Base-by-base conservation (phyloP, 2,888 invertebrate genomes). In the Apoderus coryli region DNA sequence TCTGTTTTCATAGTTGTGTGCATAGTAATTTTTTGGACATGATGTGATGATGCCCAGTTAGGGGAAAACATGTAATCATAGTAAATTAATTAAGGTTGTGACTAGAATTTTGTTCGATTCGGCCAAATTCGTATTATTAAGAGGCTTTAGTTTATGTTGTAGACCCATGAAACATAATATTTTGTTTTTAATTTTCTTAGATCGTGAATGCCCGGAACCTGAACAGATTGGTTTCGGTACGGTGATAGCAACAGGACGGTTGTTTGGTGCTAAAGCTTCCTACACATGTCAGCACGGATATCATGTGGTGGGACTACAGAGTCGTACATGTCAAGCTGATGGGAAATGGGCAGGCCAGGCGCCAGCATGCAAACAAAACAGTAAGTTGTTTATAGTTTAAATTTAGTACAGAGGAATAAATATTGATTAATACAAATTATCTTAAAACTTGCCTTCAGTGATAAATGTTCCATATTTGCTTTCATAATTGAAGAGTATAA, bases 281-380 rank as follows among this genome's bases (percentile, higher is more conserved):
- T 92, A 89, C 57, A 71, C 76, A 4, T 95, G 95, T 55, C 80
- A 86, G 10, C 75, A 81, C 29, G 89, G 88, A 0, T 89, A 79
- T 59, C 81, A 81, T 53, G 76, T 90, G 36, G 81, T 86, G 0
- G 92, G 92, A 0, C 63, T 85, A 0, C 75, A 80, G 47, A 82
- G 84, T 50, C 65, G 92, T 29, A 72, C 76, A 36, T 98, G 98
- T 54, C 80, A 88, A 45, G 89, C 90, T 0, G 92, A 95, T 54
- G 89, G 92, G 12, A 75, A 76, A 40, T 88, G 88, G 88, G 80
- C 82, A 1, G 85, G 85, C 1, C 68, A 72, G 23, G 72, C 78
- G 4, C 85, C 88, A 3, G 74, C 78, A 4, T 88, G 86, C 63
- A 85, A 82, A 53, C 77, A 84, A 53, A 85, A 84, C 49, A 75